phyloP scores from a whole-genome alignment of 1,140 invertebrate genomes.

The Ptiloglossa arizonensis region DNA sequence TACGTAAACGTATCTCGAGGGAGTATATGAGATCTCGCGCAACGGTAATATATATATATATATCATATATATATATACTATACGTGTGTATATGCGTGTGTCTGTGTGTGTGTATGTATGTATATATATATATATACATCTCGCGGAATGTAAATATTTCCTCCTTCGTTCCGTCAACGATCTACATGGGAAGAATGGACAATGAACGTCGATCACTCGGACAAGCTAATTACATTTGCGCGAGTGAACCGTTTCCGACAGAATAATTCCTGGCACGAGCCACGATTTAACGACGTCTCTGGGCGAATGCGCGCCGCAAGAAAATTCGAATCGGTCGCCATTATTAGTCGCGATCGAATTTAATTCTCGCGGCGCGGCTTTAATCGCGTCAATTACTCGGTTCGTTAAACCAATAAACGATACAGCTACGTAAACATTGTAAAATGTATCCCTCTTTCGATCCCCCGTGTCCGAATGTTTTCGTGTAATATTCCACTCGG shows the following conservation, averaged over 20 bases:
- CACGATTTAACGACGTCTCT: background rate
- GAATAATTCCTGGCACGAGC: conserved; percentile 25
- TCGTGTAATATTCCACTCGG: background rate
- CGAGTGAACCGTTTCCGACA: conserved; percentile 15
- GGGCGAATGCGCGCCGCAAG: background rate
- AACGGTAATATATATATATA: background rate
- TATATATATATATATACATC: conserved; percentile 4
- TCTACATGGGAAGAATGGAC: conserved; percentile 27
- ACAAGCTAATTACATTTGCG: conserved; percentile 48
- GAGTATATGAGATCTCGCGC: background rate
- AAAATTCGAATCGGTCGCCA: background rate
- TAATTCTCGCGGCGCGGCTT: background rate
- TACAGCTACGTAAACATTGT: conserved; percentile 9
- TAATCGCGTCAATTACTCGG: conserved; percentile 25
- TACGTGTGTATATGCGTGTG: background rate
- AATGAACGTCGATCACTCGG: conserved; percentile 46
- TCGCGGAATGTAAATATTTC: conserved; percentile 37
- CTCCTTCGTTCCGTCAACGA: background rate
- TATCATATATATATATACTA: conserved; percentile 2
- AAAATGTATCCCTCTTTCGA: background rate
- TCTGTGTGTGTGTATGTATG: too few species aligned
- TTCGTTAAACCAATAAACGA: conserved; percentile 11
- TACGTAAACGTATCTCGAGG: background rate
- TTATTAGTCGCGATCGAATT: conserved; percentile 33
- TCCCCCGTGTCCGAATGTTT: too few species aligned